Evolutionary conservation across 2,113 vertebrate species (phyloP).

Genomic region (Glaucomys volans): DNA sequence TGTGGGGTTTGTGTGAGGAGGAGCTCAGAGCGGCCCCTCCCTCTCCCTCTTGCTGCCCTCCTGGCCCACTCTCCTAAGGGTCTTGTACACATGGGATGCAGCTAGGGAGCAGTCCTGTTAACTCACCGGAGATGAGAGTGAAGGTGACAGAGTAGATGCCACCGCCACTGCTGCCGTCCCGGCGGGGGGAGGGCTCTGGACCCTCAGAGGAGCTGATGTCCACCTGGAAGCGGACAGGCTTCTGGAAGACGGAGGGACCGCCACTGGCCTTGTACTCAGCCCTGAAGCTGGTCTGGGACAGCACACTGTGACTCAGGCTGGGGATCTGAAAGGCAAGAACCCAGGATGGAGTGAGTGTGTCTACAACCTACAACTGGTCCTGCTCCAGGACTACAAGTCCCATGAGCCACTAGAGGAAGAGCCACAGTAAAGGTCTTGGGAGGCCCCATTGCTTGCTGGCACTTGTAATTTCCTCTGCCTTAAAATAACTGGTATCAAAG

Average conservation of each 20-base stretch:
- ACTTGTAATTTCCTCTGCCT: background rate
- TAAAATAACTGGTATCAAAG: background rate
- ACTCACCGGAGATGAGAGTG: conserved; percentile 93
- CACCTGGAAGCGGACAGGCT: conserved; percentile 96
- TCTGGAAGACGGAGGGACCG: conserved; percentile 96
- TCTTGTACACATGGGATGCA: background rate
- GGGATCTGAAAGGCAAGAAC: conserved; percentile 89
- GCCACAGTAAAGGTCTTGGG: background rate
- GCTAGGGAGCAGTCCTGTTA: background rate
- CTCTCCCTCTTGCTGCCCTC: background rate
- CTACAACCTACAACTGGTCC: too few relatives aligned
- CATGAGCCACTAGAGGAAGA: background rate
- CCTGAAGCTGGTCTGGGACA: conserved; percentile 96
- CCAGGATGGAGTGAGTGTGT: background rate
- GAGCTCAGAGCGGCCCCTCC: background rate
- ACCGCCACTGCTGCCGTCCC: conserved; percentile 89
- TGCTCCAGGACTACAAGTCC: background rate
- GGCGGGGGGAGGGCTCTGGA: conserved; percentile 79
- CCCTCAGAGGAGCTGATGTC: conserved; percentile 95
- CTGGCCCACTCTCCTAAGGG: background rate
- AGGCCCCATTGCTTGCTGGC: background rate
- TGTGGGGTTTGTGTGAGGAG: background rate
- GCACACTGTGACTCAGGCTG: conserved; percentile 96
- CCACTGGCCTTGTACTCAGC: conserved; percentile 95
- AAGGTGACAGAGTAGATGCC: conserved; percentile 97